phyloP scores from a whole-genome alignment of 2,113 vertebrate genomes.

The Damaliscus lunatus region DNA sequence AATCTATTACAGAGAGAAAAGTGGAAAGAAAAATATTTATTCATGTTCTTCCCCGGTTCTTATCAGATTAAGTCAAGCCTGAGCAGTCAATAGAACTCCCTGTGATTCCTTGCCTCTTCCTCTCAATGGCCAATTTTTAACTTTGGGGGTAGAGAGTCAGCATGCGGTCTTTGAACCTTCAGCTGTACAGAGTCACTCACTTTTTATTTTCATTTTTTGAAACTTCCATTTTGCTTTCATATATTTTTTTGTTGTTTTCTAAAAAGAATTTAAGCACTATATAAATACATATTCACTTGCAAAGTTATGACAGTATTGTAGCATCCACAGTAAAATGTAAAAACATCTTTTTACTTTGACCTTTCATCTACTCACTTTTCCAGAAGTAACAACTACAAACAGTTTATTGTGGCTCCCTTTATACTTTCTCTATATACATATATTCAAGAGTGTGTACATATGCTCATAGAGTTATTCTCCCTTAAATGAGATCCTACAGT shows the following conservation, averaged over 20 bases:
- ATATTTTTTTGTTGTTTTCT: neutral
- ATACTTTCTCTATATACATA: neutral
- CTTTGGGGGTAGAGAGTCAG: constrained; percentile 34
- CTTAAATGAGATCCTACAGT: neutral
- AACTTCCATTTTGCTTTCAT: constrained; percentile 19
- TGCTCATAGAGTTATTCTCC: neutral
- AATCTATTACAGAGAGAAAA: neutral
- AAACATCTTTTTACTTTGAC: constrained; percentile 1
- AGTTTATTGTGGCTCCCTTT: neutral
- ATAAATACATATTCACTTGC: neutral
- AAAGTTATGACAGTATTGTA: neutral
- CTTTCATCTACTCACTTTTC: neutral
- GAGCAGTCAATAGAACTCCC: neutral
- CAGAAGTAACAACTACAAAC: neutral
- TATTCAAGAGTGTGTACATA: neutral
- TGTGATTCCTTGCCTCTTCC: neutral
- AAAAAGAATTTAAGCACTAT: neutral
- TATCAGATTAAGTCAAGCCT: constrained; percentile 25
- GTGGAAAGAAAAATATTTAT: neutral
- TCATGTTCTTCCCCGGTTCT: neutral
- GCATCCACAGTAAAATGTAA: neutral
- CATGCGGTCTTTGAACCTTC: constrained; percentile 52
- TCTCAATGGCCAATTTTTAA: constrained; percentile 64
- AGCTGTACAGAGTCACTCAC: neutral
- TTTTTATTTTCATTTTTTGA: constrained; percentile 22